These are phyloP conservation scores for Tricholaema leucomelas DNA, from an alignment of 2,113 vertebrate species.

Conservation along the genomic window DNA sequence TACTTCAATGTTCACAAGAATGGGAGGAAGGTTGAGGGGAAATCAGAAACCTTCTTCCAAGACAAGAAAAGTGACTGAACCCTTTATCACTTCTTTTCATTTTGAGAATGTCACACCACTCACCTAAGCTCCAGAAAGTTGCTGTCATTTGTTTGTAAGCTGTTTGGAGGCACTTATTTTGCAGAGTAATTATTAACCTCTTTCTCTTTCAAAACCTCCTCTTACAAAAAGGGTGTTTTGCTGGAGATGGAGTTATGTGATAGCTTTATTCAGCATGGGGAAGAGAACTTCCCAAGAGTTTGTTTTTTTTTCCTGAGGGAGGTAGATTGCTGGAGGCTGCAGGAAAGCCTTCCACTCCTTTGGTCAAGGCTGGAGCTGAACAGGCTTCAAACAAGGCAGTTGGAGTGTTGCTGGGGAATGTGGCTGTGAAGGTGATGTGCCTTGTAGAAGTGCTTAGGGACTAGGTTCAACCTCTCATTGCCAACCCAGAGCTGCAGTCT, in stretches of 20 bases:
- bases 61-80: conserved; percentile 23
- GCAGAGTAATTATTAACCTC: conserved; percentile 27
- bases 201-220: conserved; percentile 31
- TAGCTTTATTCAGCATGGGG: not conserved
- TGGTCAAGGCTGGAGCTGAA: not conserved
- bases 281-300: not conserved
- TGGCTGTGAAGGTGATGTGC: accelerated
- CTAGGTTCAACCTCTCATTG: not conserved
- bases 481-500: not conserved
- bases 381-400: not conserved
- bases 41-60: conserved; percentile 26
- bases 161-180: conserved; percentile 17
- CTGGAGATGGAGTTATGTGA: not conserved
- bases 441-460: not conserved
- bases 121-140: conserved; percentile 17
- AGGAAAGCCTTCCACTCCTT: not conserved
- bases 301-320: not conserved
- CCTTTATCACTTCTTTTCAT: conserved; percentile 24
- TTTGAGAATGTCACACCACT: conserved; percentile 49
- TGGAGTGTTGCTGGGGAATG: accelerated
- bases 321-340: not conserved
- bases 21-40: conserved; percentile 5
- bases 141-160: conserved; percentile 57
- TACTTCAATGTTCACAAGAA: not conserved
- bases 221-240: not conserved